phyloP scores from a whole-genome alignment of 2,888 invertebrate genomes.

The Meghimatium bilineatum region DNA sequence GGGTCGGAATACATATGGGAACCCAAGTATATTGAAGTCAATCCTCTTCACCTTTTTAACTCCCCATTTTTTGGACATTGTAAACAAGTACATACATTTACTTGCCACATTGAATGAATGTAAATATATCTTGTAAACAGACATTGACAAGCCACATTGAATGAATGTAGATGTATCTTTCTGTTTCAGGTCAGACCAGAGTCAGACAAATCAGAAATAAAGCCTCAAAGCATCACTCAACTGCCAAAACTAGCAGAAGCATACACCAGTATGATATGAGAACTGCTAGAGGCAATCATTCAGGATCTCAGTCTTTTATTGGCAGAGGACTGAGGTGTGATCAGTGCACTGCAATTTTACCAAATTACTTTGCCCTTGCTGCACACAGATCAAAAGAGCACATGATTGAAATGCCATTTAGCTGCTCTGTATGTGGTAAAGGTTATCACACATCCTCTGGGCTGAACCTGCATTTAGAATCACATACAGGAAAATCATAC shows the following conservation, averaged over 20 bases:
- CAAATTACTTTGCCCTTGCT: slow-evolving; percentile 3
- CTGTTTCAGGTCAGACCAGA: slow-evolving; percentile 2
- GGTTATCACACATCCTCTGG: slow-evolving; percentile 38
- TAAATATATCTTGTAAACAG: too few species aligned
- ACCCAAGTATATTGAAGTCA: too few species aligned
- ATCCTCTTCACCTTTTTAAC: too few species aligned
- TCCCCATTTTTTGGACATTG: too few species aligned
- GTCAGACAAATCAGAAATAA: slow-evolving; percentile 13
- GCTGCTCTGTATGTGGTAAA: slow-evolving; percentile 41
- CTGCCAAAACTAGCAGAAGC: slow-evolving; percentile 9
- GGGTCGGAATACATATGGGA: too few species aligned
- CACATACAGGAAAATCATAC: slow-evolving; percentile 40
- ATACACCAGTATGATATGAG: neutral
- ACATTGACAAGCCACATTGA: neutral
- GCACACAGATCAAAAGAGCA: slow-evolving; percentile 26
- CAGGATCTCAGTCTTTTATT: neutral
- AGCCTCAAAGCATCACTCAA: neutral
- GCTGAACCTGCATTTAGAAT: slow-evolving; percentile 39
- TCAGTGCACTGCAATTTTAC: slow-evolving; percentile 19
- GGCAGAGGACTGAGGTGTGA: slow-evolving; percentile 11
- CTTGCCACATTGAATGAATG: too few species aligned
- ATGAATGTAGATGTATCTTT: slow-evolving; percentile 11
- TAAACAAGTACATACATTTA: too few species aligned
- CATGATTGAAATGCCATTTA: slow-evolving; percentile 26
- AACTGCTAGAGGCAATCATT: neutral